A percentile compares a stretch with the other conserved stretches of the same genome.
phyloP scores from a whole-genome alignment of 1,140 invertebrate genomes.

The Galleria mellonella region DNA sequence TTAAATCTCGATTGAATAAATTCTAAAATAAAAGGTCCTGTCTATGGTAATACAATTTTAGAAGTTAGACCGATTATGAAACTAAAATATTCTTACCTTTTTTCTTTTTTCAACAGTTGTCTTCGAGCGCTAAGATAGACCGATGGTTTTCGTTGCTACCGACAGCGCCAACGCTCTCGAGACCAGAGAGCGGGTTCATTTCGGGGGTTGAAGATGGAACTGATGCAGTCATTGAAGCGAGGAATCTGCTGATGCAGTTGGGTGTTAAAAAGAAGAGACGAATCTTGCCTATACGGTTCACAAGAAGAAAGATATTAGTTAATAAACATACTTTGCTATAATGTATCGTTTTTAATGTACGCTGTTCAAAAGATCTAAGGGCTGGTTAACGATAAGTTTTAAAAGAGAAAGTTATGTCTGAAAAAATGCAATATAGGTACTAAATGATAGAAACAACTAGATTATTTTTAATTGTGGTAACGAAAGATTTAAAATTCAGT shows the following conservation, averaged over 20 bases:
- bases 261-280: conserved; percentile 80
- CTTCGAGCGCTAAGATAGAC: conserved; percentile 81
- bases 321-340: conserved; percentile 62
- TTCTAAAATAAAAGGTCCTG: too few relatives aligned
- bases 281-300: conserved; percentile 77
- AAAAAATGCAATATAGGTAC: too few relatives aligned
- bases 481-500: too few relatives aligned
- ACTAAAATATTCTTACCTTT: too few relatives aligned
- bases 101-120: conserved; percentile 71
- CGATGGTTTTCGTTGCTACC: conserved; percentile 82
- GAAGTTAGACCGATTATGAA: too few relatives aligned
- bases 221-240: conserved; percentile 57
- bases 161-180: conserved; percentile 76
- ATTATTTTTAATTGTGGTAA: too few relatives aligned
- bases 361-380: too few relatives aligned
- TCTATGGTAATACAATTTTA: too few relatives aligned
- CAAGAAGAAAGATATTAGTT: conserved; percentile 70
- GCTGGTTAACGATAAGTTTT: too few relatives aligned
- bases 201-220: conserved; percentile 75
- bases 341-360: conserved; percentile 5
- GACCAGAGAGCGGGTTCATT: conserved; percentile 83
- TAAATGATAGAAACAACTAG: too few relatives aligned
- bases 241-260: conserved; percentile 75
- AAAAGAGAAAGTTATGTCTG: too few relatives aligned
- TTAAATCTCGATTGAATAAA: too few relatives aligned